These are phyloP conservation scores for Sebastes steindachneri DNA, from an alignment of 2,797 vertebrate species.

Conservation along the genomic window DNA sequence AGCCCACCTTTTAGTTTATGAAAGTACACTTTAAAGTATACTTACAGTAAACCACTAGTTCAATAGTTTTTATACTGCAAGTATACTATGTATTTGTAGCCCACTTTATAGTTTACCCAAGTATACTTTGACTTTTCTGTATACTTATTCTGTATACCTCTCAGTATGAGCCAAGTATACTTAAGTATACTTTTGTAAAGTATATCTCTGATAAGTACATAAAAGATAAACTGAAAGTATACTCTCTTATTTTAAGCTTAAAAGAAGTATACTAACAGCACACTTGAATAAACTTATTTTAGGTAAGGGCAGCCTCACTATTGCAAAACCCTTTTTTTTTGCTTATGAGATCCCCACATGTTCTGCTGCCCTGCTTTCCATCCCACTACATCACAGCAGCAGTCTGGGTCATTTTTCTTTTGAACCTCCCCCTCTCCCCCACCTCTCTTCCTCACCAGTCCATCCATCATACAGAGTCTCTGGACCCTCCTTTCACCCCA, in stretches of 20 bases:
- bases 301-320: background rate
- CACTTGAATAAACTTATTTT: no score
- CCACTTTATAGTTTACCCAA: no score
- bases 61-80: fast-evolving
- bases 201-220: no score
- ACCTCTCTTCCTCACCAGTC: constrained; percentile 60
- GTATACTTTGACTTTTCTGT: no score
- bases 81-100: no score
- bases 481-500: constrained; percentile 60
- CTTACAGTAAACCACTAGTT: fast-evolving
- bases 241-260: no score
- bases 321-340: constrained; percentile 33
- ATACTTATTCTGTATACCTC: fast-evolving
- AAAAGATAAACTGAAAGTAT: no score
- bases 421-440: constrained; percentile 51
- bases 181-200: no score
- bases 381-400: constrained; percentile 58
- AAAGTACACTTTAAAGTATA: no score
- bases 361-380: constrained; percentile 50
- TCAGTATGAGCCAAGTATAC: no score
- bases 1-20: fast-evolving
- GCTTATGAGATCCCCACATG: constrained; percentile 73
- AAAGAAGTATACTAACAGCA: no score
- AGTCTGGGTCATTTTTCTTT: constrained; percentile 73
- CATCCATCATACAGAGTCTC: constrained; percentile 78